phyloP scores from a whole-genome alignment of 2,113 vertebrate genomes.

The Cranoglanis bouderius region DNA sequence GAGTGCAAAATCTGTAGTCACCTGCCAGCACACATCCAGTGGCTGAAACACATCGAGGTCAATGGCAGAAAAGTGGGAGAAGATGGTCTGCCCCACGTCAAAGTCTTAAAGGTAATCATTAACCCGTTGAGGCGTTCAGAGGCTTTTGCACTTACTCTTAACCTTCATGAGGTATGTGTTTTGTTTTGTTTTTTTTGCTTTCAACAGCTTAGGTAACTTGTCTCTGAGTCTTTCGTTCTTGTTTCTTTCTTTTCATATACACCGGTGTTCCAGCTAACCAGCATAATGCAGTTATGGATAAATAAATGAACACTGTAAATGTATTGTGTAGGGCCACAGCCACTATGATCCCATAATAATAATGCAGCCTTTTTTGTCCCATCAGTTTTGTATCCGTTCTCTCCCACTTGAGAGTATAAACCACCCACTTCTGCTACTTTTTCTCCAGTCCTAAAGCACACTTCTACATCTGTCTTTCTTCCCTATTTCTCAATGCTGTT shows the following conservation, averaged over 20 bases:
- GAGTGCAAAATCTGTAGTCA: conserved; percentile 98
- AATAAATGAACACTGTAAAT: neutral
- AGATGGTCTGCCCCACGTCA: conserved; percentile 88
- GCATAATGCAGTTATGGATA: neutral
- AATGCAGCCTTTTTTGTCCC: no score
- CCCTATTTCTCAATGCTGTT: neutral
- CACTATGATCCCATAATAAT: neutral
- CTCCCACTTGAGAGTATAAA: no score
- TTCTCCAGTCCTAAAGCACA: neutral
- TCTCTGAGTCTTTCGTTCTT: neutral
- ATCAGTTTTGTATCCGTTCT: no score
- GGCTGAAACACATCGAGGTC: conserved; percentile 96
- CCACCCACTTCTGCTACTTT: no score
- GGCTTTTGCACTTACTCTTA: conserved; percentile 21
- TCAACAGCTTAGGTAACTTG: no score
- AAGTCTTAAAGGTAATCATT: conserved; percentile 87
- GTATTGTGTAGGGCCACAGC: neutral
- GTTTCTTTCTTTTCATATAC: neutral
- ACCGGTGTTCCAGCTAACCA: neutral
- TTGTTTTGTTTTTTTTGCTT: neutral
- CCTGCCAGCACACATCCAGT: conserved; percentile 97
- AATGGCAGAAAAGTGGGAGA: conserved; percentile 88
- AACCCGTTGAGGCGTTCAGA: conserved; percentile 52
- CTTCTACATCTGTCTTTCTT: neutral
- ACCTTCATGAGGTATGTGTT: neutral